A percentile compares a stretch with the other conserved stretches of the same genome.
phyloP scores from a whole-genome alignment of 2,797 vertebrate species.

The Ispidina lecontei region DNA sequence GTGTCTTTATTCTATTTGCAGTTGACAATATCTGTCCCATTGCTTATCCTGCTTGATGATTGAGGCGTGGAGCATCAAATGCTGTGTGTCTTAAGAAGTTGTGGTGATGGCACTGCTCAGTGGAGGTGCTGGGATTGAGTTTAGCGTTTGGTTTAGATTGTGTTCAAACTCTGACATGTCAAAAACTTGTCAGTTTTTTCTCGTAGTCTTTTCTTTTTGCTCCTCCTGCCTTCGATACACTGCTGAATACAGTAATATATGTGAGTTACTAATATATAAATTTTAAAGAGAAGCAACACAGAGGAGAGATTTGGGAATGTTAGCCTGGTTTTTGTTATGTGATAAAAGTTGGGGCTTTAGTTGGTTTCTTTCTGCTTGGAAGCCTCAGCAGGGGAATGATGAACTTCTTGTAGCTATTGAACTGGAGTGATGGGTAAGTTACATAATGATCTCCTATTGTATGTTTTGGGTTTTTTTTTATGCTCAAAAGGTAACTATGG shows the following conservation, averaged over 20 bases:
- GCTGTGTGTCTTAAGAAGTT: neutral
- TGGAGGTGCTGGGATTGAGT: neutral
- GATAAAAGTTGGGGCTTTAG: neutral
- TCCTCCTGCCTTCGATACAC: neutral
- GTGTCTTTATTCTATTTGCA: neutral
- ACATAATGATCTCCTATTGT: neutral
- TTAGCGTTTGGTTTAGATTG: neutral
- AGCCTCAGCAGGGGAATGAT: neutral
- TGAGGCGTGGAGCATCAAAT: neutral
- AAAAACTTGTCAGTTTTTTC: neutral
- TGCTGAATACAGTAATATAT: neutral
- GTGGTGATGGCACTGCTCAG: neutral
- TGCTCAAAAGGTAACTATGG: neutral
- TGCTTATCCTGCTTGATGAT: neutral
- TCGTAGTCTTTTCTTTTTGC: neutral
- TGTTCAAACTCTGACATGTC: neutral
- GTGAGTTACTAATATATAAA: fast-evolving
- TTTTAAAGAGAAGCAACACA: neutral
- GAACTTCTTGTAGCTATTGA: neutral
- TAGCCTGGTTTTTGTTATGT: fast-evolving
- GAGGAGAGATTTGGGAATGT: neutral
- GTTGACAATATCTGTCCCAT: neutral
- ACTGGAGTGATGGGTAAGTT: neutral
- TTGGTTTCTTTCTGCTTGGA: neutral
- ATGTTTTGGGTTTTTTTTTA: neutral